These are phyloP conservation scores for Drosophila austrosaltans DNA, from an alignment of 2,888 invertebrate species.

Conservation along the genomic window DNA sequence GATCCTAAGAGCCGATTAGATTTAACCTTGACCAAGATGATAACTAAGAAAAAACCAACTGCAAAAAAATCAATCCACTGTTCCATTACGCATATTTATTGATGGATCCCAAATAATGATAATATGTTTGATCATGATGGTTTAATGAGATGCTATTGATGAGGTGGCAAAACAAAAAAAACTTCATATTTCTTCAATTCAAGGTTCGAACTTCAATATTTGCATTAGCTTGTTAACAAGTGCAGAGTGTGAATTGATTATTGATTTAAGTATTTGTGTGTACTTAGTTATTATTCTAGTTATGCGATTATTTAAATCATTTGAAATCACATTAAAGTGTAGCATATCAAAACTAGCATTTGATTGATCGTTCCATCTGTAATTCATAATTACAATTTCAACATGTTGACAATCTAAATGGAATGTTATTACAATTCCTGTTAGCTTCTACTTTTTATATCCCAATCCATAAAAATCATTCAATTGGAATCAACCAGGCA, in stretches of 20 bases:
- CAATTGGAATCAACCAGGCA: too few relatives aligned
- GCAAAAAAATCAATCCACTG: constrained; percentile 8
- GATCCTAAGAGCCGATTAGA: constrained; percentile 77
- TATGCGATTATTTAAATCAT: constrained; percentile 1
- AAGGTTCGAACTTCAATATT: constrained; percentile 18
- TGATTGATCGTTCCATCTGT: constrained; percentile 3
- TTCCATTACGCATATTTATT: constrained; percentile 42
- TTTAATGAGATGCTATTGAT: constrained; percentile 5
- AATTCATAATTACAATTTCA: neutral
- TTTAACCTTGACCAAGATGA: constrained; percentile 82
- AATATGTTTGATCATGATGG: constrained; percentile 4
- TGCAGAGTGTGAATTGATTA: constrained; percentile 23
- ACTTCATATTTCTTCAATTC: constrained; percentile 13
- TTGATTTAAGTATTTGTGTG: neutral
- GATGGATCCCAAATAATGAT: constrained; percentile 21
- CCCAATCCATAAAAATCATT: too few relatives aligned
- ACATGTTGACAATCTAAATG: neutral
- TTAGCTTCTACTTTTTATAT: neutral
- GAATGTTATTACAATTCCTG: neutral
- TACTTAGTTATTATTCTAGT: constrained; percentile 6
- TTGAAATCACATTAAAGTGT: neutral
- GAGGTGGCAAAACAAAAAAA: constrained; percentile 9
- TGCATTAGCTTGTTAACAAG: constrained; percentile 15
- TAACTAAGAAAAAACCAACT: constrained; percentile 48
- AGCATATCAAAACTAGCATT: constrained; percentile 19